phyloP scores from a whole-genome alignment of 2,113 vertebrate species.

The Candoia aspera region DNA sequence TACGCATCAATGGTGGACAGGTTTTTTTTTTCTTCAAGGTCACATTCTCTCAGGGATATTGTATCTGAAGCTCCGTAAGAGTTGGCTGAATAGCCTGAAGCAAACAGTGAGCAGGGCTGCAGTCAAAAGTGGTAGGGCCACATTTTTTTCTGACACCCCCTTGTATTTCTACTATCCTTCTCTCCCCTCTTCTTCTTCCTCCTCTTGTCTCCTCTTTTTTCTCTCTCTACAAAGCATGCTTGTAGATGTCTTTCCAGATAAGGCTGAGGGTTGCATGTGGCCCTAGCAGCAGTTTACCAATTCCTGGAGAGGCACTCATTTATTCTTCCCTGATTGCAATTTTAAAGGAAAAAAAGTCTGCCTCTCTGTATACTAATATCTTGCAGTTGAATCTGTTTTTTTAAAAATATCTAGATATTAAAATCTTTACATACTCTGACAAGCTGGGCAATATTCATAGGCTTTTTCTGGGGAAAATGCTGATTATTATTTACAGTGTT shows the following conservation, averaged over 20 bases:
- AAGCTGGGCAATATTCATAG: background rate
- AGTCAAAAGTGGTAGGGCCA: background rate
- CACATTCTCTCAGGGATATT: background rate
- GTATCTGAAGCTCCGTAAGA: background rate
- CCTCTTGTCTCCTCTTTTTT: background rate
- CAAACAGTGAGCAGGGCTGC: background rate
- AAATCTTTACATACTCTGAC: background rate
- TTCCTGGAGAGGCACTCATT: background rate
- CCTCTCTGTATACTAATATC: background rate
- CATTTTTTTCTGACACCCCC: background rate
- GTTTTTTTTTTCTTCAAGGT: background rate
- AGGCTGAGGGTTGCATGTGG: background rate
- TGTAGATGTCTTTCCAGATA: background rate
- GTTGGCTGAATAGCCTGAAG: background rate
- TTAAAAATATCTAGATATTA: no score
- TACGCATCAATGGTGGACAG: background rate
- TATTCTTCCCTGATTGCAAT: background rate
- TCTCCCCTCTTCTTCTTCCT: background rate
- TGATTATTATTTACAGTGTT: slow-evolving; percentile 32
- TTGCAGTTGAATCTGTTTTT: background rate
- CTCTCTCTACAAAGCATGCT: background rate
- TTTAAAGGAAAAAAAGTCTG: background rate
- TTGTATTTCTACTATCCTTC: background rate
- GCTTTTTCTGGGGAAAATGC: slow-evolving; percentile 31
- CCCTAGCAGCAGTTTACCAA: background rate